Conservation (phyloP, 2,113 vertebrate genomes). For the Triplophysa rosa region DNA sequence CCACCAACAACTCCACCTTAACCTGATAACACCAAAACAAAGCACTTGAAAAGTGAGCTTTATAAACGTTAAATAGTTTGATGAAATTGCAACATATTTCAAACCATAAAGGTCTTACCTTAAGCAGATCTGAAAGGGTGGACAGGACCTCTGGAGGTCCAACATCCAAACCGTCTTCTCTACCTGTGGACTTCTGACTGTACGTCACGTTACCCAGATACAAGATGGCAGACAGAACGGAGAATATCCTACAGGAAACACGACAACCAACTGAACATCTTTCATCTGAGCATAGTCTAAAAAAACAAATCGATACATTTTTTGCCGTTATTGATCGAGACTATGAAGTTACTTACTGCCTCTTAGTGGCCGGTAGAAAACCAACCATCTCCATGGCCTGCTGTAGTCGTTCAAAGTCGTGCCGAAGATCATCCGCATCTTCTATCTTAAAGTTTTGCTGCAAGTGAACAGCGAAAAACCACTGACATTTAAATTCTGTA, state of each 20-base stretch:
- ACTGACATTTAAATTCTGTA: neutral
- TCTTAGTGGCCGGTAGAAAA: conserved; percentile 93
- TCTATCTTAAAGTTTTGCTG: conserved; percentile 98
- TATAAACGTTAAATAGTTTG: no score
- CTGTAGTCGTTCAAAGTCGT: conserved; percentile 94
- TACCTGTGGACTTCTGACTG: conserved; percentile 84
- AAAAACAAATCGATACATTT: neutral
- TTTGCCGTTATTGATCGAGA: neutral
- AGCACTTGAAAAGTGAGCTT: neutral
- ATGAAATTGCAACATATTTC: no score
- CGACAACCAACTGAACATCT: neutral
- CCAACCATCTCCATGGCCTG: conserved; percentile 99
- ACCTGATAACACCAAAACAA: conserved; percentile 75
- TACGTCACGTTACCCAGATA: conserved; percentile 96
- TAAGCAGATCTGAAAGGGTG: conserved; percentile 90
- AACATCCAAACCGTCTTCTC: conserved; percentile 94
- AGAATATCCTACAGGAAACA: conserved; percentile 84
- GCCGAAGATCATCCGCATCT: conserved; percentile 91
- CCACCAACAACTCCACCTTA: conserved; percentile 90
- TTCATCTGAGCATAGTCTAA: neutral
- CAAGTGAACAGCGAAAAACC: neutral
- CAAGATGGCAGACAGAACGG: conserved; percentile 92
- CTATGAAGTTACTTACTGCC: conserved; percentile 79
- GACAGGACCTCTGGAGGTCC: conserved; percentile 90
- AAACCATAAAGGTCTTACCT: conserved; percentile 68